Conservation (phyloP, 2,888 invertebrate species). For the Prenolepis imparis region DNA sequence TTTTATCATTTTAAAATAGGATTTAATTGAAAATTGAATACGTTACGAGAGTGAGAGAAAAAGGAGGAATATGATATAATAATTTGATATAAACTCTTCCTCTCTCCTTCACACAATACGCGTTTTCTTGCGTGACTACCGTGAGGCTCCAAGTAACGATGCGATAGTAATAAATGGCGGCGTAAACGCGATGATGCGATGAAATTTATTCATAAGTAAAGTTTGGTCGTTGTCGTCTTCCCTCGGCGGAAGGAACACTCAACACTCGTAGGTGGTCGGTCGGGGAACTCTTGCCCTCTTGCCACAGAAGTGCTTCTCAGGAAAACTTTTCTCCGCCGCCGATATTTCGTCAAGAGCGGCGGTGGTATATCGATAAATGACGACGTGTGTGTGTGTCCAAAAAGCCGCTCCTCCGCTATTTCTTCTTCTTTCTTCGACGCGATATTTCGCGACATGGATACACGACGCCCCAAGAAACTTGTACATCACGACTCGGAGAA, state of each 20-base stretch:
- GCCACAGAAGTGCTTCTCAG: constrained; percentile 37
- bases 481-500: constrained; percentile 25
- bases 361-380: constrained; percentile 46
- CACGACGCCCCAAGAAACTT: constrained; percentile 33
- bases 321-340: constrained; percentile 44
- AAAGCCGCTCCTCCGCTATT: constrained; percentile 10
- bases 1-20: background rate
- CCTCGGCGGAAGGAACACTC: constrained; percentile 49
- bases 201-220: constrained; percentile 81
- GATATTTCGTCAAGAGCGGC: constrained; percentile 53
- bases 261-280: constrained; percentile 49
- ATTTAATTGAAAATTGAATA: constrained; percentile 32
- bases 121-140: background rate
- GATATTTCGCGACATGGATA: constrained; percentile 39
- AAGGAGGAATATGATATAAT: background rate
- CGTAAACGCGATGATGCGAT: constrained; percentile 73
- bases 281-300: constrained; percentile 38
- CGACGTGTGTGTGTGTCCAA: constrained; percentile 21
- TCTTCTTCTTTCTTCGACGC: constrained; percentile 33
- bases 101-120: background rate
- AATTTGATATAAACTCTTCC: background rate
- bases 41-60: background rate
- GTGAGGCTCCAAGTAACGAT: constrained; percentile 52
- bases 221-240: constrained; percentile 64
- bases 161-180: constrained; percentile 52